Conservation (phyloP, 1,140 invertebrate species). For the Pseudomyrmex cubaensis region DNA sequence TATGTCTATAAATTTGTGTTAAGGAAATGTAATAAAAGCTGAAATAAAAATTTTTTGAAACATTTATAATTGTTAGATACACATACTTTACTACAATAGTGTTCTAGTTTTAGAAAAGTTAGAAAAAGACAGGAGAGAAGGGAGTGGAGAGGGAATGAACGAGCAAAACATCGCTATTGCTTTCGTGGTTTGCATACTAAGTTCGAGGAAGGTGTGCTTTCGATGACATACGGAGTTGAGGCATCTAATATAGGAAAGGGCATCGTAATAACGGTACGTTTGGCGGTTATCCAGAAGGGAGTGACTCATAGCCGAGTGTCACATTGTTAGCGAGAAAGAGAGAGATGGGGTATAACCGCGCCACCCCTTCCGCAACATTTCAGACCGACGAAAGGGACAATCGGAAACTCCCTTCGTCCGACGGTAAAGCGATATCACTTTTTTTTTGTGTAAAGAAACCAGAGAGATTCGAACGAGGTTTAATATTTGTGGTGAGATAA, state of each 20-base stretch:
- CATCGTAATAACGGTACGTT: conserved; percentile 74
- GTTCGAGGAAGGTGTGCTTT: conserved; percentile 72
- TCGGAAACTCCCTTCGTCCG: conserved; percentile 32
- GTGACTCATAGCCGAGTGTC: conserved; percentile 77
- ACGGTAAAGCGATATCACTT: too few relatives aligned
- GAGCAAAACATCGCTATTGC: not conserved
- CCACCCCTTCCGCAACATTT: conserved; percentile 70
- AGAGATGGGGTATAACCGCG: conserved; percentile 51
- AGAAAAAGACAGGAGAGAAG: not conserved
- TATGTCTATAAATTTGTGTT: conserved; percentile 90
- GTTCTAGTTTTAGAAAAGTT: too few relatives aligned
- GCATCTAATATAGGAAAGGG: not conserved
- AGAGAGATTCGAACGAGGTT: too few relatives aligned
- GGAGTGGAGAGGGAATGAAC: too few relatives aligned
- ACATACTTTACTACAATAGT: not conserved
- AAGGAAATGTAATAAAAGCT: conserved; percentile 85
- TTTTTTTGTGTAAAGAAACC: too few relatives aligned
- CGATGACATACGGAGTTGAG: conserved; percentile 3
- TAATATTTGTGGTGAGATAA: too few relatives aligned
- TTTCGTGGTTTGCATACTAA: conserved; percentile 75
- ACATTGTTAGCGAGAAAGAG: conserved; percentile 40
- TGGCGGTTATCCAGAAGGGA: conserved; percentile 68
- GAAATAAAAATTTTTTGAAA: not conserved
- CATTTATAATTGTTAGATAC: not conserved
- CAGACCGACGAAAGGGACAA: conserved; percentile 11